phyloP scores from a whole-genome alignment of 1,140 invertebrate species.

The Drosophila triauraria region DNA sequence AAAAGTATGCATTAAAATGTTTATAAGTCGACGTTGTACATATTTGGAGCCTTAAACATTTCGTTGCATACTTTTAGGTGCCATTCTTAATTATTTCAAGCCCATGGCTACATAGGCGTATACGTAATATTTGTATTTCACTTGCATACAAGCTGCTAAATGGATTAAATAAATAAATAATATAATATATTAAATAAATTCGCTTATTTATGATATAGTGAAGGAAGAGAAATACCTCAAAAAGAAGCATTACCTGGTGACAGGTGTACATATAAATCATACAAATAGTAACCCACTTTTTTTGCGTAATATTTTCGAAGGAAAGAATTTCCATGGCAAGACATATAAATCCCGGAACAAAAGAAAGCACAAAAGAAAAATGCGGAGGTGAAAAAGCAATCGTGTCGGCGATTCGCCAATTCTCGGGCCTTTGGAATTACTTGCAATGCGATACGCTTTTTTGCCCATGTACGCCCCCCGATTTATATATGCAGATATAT shows the following conservation, averaged over 20 bases:
- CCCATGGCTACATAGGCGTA: background rate
- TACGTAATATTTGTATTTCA: background rate
- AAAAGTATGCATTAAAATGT: no score
- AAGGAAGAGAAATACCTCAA: background rate
- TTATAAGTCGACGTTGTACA: no score
- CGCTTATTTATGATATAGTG: background rate
- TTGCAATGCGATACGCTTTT: slow-evolving; percentile 41
- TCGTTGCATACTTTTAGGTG: slow-evolving; percentile 5
- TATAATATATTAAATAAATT: background rate
- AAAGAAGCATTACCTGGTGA: background rate
- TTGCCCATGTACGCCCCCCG: slow-evolving; percentile 28
- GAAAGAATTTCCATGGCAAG: background rate
- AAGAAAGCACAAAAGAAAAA: background rate
- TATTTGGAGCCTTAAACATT: background rate
- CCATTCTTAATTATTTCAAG: no score
- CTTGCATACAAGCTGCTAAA: background rate
- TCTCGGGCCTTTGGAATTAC: slow-evolving; percentile 22
- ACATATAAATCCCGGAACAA: background rate
- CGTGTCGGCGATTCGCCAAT: slow-evolving; percentile 28
- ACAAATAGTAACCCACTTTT: background rate
- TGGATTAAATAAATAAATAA: background rate
- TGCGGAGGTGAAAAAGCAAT: background rate
- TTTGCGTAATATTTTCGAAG: background rate
- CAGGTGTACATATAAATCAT: slow-evolving; percentile 5
- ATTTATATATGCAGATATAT: slow-evolving; percentile 56